Percentiles rank a stretch among this genome's conserved stretches.
phyloP scores from a whole-genome alignment of 2,888 invertebrate species.

The Venustoraphidia nigricollis region DNA sequence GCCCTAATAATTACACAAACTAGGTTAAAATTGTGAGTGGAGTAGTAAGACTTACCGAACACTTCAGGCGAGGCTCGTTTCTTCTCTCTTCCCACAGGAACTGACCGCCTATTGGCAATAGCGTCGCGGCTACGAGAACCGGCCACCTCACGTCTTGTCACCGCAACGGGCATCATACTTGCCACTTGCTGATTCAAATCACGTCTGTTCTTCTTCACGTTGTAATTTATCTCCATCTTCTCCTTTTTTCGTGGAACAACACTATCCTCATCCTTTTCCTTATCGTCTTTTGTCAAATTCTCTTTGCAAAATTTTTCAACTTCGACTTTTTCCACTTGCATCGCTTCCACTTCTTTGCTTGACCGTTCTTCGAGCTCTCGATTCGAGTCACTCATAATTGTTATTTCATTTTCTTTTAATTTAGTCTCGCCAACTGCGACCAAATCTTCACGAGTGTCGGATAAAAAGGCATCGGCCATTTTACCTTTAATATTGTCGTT shows the following conservation, averaged over 20 bases:
- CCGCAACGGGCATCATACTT: constrained; percentile 19
- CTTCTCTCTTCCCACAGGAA: constrained; percentile 28
- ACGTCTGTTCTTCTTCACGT: constrained; percentile 22
- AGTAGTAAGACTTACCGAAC: constrained; percentile 21
- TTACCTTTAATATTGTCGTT: constrained; percentile 25
- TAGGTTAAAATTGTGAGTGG: too few relatives aligned
- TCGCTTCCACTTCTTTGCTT: neutral
- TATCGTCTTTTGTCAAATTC: constrained; percentile 23
- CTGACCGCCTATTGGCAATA: constrained; percentile 22
- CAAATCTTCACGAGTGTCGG: constrained; percentile 40
- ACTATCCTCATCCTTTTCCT: constrained; percentile 26
- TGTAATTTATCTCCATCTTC: constrained; percentile 27
- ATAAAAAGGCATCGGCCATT: constrained; percentile 41
- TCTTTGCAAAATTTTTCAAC: constrained; percentile 25
- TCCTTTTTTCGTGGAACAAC: constrained; percentile 35
- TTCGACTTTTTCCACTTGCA: constrained; percentile 14
- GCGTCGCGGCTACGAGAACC: constrained; percentile 16
- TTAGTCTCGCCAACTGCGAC: constrained; percentile 10
- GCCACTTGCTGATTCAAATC: constrained; percentile 26
- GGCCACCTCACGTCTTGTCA: neutral
- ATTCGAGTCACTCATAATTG: constrained; percentile 19
- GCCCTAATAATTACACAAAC: too few relatives aligned
- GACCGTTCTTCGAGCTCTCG: constrained; percentile 17
- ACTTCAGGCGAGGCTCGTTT: constrained; percentile 27
- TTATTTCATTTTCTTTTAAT: constrained; percentile 14